These are phyloP conservation scores for Pygathrix nemaeus DNA, from an alignment of 2,113 vertebrate species.

Conservation along the genomic window DNA sequence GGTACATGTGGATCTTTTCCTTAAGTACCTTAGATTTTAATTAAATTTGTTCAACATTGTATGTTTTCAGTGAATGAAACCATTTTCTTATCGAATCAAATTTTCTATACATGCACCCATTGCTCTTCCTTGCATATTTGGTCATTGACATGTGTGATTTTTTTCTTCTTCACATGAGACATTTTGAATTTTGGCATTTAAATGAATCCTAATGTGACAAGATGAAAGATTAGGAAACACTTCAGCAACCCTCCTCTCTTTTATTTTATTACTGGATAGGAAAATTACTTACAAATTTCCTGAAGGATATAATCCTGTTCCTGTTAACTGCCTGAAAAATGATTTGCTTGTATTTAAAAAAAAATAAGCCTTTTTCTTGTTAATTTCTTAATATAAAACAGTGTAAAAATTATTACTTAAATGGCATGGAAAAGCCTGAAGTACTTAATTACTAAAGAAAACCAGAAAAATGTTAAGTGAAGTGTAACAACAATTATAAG, in stretches of 20 bases:
- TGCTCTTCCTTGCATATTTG: background rate
- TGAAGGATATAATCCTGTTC: constrained; percentile 50
- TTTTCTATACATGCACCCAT: background rate
- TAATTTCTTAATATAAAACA: constrained; percentile 69
- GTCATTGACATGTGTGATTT: background rate
- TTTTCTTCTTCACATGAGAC: constrained; percentile 9
- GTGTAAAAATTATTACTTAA: constrained; percentile 35
- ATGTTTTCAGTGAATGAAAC: background rate
- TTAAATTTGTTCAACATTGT: background rate
- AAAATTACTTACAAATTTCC: constrained; percentile 50
- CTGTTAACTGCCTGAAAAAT: constrained; percentile 73
- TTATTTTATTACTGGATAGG: constrained; percentile 32
- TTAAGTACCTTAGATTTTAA: background rate
- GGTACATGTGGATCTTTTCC: background rate
- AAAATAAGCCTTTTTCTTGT: constrained; percentile 55
- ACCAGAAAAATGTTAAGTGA: constrained; percentile 55
- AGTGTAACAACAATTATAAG: constrained; percentile 61
- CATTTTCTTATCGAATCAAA: background rate
- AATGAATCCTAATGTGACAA: constrained; percentile 30
- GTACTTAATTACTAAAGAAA: constrained; percentile 57
- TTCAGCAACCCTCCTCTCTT: background rate
- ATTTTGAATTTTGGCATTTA: constrained; percentile 35
- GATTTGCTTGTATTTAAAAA: constrained; percentile 69
- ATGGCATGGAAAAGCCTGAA: constrained; percentile 45
- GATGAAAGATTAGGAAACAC: constrained; percentile 58